Evolutionary conservation across 2,888 invertebrate genomes (phyloP).

Genomic region (Drosophila austrosaltans): DNA sequence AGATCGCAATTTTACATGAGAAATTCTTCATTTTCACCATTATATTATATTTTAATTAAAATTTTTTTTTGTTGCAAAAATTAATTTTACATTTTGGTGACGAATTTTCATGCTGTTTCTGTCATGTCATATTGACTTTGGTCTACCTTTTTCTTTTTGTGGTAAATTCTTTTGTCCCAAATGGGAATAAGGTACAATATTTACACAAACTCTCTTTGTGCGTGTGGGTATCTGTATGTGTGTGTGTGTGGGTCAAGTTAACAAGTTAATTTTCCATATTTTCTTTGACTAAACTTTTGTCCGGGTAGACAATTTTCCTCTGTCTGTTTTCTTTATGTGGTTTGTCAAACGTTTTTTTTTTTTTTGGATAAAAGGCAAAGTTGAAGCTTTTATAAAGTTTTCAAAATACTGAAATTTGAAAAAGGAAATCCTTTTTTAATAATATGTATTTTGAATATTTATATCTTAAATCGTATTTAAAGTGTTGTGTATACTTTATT

Average conservation of each 20-base stretch:
- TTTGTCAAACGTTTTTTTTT: conserved; percentile 13
- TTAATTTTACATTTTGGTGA: conserved; percentile 43
- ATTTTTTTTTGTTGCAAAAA: conserved; percentile 48
- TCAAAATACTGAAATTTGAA: no score
- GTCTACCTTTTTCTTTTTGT: conserved; percentile 59
- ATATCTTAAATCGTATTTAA: no score
- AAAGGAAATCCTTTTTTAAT: no score
- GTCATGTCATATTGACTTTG: conserved; percentile 61
- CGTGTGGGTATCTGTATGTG: conserved; percentile 42
- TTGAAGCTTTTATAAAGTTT: background rate
- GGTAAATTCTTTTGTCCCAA: conserved; percentile 67
- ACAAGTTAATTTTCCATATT: conserved; percentile 79
- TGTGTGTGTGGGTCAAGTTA: conserved; percentile 60
- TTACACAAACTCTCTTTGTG: conserved; percentile 28
- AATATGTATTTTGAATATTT: no score
- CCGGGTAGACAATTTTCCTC: conserved; percentile 44
- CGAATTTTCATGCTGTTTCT: conserved; percentile 31
- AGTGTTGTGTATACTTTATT: no score
- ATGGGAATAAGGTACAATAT: conserved; percentile 65
- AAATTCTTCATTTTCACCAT: conserved; percentile 11
- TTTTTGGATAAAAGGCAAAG: conserved; percentile 13
- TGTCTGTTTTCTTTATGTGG: conserved; percentile 41
- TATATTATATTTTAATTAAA: conserved; percentile 58
- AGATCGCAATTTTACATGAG: conserved; percentile 59
- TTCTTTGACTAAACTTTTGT: conserved; percentile 71